Conservation (phyloP, 2,113 vertebrate species). For the Melospiza melodia region DNA sequence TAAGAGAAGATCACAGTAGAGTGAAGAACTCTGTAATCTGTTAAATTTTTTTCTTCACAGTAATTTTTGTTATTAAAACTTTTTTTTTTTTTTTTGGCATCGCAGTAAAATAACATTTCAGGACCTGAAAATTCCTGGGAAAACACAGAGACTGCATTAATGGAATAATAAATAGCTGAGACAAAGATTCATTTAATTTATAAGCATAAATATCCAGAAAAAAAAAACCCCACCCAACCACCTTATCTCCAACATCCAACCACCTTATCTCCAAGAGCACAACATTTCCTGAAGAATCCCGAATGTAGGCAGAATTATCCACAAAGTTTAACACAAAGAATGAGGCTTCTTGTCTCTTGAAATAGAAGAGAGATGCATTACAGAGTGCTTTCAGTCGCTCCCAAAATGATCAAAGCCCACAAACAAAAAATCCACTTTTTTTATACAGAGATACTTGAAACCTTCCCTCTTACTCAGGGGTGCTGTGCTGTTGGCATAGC, state of each 20-base stretch:
- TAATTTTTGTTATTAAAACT: not conserved
- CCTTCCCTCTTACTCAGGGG: not conserved
- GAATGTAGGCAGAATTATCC: not conserved
- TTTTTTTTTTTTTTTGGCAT: not conserved
- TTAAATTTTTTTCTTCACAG: not conserved
- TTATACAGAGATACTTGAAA: not conserved
- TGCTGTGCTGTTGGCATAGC: not conserved
- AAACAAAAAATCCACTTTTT: not conserved
- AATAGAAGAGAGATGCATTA: not conserved
- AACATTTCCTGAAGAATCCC: not conserved
- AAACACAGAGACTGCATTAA: not conserved
- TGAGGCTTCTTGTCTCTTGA: not conserved
- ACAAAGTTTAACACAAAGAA: not conserved
- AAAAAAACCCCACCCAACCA: no score
- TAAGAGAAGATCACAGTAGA: not conserved
- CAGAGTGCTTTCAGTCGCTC: not conserved
- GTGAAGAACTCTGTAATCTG: not conserved
- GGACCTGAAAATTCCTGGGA: not conserved
- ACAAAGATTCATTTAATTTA: not conserved
- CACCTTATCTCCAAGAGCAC: not conserved
- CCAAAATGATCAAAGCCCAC: not conserved
- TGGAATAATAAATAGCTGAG: not conserved
- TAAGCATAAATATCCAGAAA: not conserved
- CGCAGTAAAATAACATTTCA: not conserved
- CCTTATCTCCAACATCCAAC: no score